Base-by-base conservation (phyloP, 2,797 vertebrate species). In the Sebastes cheni region DNA sequence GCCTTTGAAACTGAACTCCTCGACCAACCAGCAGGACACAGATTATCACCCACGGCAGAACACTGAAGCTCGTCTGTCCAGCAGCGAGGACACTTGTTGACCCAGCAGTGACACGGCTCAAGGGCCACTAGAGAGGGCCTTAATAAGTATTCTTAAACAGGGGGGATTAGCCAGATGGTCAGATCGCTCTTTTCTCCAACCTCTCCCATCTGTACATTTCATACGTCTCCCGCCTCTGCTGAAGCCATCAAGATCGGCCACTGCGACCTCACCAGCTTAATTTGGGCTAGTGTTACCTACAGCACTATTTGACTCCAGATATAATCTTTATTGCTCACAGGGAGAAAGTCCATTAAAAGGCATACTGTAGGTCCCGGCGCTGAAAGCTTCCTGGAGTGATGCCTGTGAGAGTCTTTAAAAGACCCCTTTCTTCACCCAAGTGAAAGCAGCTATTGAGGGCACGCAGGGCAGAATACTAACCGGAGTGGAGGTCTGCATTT, bases 281-380 rank as follows among this genome's bases (percentile, higher is more conserved):
- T 91, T 90, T 91, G 89, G 75, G 82, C 70, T 85, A 67, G 77
- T 91, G 84, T 93, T 94, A 94, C 90, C 90, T 90, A 80, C 66
- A 56, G 72, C 89, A 75, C 64, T 70, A 75, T 90, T 89, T 90
- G 84, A 93, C 89, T 92, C 87, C 88, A 93, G 93, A 94, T 93
- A 93, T 85, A 89, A 94, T 93, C 93, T 94, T 93, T 91, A 93
- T 93, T 91, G 91, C 88, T 88, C 77, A 42, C 89, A 84, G 86
- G 85, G 86, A 85, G 88, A 90, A 87, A 85, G 89, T 93, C 90
- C 88, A 92, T 85, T 93, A 91, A 93, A 94, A 91, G 87, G 82
- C 79, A 56, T 79, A 84, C 88, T 94, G 89, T 91, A 83, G 30
- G 64, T 87, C 72, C 80, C 11, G 62, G 65, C 42, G 86, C 81